These are phyloP conservation scores for roundworm (Caenorhabditis elegans) DNA, from an alignment of 1,140 invertebrate genomes.

Conservation along the genomic window DNA sequence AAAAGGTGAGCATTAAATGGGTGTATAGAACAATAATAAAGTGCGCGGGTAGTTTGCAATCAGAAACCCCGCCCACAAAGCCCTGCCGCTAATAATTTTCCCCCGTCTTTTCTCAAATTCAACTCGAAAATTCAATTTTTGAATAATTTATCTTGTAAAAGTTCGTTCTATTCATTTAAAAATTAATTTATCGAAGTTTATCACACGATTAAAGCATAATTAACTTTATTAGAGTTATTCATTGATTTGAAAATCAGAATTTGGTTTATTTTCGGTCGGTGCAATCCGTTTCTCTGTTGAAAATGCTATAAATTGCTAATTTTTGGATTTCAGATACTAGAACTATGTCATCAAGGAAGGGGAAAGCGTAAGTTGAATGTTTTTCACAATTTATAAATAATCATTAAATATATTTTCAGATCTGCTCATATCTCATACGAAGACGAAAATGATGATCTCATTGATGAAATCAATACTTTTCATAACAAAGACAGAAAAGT, in stretches of 20 bases:
- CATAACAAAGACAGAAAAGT: conserved; percentile 28
- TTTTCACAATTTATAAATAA: neutral
- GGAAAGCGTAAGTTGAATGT: conserved; percentile 14
- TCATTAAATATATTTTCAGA: neutral
- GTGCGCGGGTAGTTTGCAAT: neutral
- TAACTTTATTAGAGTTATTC: too few relatives aligned
- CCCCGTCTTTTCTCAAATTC: neutral
- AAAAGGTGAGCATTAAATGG: too few relatives aligned
- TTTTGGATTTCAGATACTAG: neutral
- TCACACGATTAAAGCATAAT: too few relatives aligned
- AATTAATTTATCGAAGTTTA: too few relatives aligned
- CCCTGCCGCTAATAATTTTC: neutral
- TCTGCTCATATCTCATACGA: conserved; percentile 22
- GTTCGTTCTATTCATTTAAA: too few relatives aligned
- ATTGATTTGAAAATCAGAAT: too few relatives aligned
- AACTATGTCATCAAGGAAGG: neutral
- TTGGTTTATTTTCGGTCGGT: conserved; percentile 19
- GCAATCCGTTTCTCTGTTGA: neutral
- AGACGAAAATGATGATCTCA: conserved; percentile 32
- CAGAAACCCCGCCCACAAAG: neutral
- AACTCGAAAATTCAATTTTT: neutral
- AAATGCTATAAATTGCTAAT: neutral
- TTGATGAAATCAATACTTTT: conserved; percentile 32
- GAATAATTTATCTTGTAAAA: too few relatives aligned
- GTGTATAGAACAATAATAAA: too few relatives aligned